A percentile compares a stretch with the other conserved stretches of the same genome.
phyloP scores from a whole-genome alignment of 2,888 invertebrate species.

The Chironomus riparius region DNA sequence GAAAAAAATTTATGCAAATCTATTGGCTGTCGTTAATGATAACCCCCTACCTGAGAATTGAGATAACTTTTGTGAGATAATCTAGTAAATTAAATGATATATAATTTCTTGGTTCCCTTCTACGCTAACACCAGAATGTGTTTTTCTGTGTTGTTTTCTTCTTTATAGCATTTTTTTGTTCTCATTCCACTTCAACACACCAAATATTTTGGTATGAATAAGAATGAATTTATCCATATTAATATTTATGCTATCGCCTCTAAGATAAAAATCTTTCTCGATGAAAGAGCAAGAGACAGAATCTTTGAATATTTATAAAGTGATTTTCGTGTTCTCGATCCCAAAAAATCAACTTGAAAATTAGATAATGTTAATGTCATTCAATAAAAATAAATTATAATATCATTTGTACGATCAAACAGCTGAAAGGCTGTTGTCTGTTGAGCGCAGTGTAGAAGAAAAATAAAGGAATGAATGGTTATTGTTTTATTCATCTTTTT shows the following conservation, averaged over 20 bases:
- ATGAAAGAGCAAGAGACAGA: background rate
- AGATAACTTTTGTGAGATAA: background rate
- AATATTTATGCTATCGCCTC: slow-evolving; percentile 3
- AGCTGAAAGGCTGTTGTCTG: slow-evolving; percentile 6
- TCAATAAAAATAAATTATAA: slow-evolving; percentile 26
- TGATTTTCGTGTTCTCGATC: slow-evolving; percentile 1
- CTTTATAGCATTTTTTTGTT: background rate
- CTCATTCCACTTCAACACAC: background rate
- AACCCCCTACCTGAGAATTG: background rate
- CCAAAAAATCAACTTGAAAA: slow-evolving; percentile 19
- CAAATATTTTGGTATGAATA: background rate
- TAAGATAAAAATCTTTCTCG: background rate
- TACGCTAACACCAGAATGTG: background rate
- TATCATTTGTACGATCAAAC: slow-evolving; percentile 26
- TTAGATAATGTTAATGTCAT: slow-evolving; percentile 24
- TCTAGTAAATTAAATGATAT: slow-evolving; percentile 4
- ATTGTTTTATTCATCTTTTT: background rate
- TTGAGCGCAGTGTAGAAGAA: no score
- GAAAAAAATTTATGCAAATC: background rate
- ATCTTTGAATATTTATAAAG: slow-evolving; percentile 24
- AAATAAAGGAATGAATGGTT: background rate
- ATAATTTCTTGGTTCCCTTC: background rate
- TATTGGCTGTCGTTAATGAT: background rate
- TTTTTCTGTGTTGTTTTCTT: background rate
- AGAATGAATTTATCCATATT: background rate